Base-by-base conservation (phyloP, 2,113 vertebrate species). In the Bubo bubo region DNA sequence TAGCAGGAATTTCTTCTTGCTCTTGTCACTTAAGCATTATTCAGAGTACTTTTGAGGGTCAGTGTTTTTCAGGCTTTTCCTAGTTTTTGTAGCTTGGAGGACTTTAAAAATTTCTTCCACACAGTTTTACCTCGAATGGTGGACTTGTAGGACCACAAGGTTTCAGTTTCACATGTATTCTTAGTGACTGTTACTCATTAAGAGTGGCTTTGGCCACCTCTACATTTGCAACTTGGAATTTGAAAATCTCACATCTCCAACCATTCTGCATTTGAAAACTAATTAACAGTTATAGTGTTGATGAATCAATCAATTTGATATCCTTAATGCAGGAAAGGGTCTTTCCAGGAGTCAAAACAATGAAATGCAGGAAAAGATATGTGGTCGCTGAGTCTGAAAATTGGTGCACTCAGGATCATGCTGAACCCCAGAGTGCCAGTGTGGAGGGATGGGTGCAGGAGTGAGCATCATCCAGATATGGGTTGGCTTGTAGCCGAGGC, bases 381-480 rank as follows among this genome's bases (percentile, higher is more conserved):
- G 5, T 9, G 23, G 18, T 41, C 5, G 1, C 30, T 17, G 21
- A 34, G 5, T 47, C 28, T 3, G 3, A 80, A 68, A 70, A 41
- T 9, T 0, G 0, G 32, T 35, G 41, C 20, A 73, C 1, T 2
- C 6, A 32, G 49, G 28, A 39, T 22, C 0, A 0, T 0, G 1
- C 23, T 62, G 32, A 64, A 41, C 4, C 37, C 4, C 7, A 2
- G 27, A 28, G 21, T 10, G 32, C 30, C 18, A 12, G 19, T 2
- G 13, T 37, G 30, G 50, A 59, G 62, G 30, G 26, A 24, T 43
- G 55, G 32, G 35, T 14, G 12, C 41, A 39, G 83, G 49, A 62
- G 12, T 0, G 1, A 79, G 56, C 12, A 14, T 21, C 0, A 1
- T 30, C 12, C 14, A 32, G 30, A 37, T 37, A 4, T 3, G 27